Evolutionary conservation across 1,140 invertebrate genomes (phyloP).

Genomic region (Tigriopus japonicus): DNA sequence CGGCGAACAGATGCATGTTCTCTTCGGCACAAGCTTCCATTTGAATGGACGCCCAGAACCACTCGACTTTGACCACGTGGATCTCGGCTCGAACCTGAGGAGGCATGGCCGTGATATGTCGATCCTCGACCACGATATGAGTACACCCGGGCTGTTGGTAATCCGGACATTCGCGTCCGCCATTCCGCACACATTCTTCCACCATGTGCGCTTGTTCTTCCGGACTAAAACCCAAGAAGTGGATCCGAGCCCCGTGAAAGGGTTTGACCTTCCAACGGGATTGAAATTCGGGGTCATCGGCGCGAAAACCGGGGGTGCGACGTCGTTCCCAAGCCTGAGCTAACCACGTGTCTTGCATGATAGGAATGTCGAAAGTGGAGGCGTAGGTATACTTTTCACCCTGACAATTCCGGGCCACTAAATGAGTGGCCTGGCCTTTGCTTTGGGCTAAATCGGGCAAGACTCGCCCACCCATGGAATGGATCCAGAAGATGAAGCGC

Average conservation of each 20-base stretch:
- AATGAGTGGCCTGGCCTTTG: constrained; percentile 61
- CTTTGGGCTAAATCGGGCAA: constrained; percentile 49
- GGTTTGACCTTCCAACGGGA: constrained; percentile 48
- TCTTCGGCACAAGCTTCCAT: constrained; percentile 81
- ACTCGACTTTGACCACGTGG: constrained; percentile 67
- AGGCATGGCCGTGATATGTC: constrained; percentile 13
- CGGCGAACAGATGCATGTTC: constrained; percentile 54
- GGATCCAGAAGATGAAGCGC: constrained; percentile 59
- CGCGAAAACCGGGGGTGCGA: constrained; percentile 42
- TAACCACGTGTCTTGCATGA: constrained; percentile 73
- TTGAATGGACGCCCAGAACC: constrained; percentile 94
- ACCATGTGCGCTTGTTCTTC: constrained; percentile 78
- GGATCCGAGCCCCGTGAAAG: constrained; percentile 63
- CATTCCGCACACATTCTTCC: constrained; percentile 63
- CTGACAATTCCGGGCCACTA: constrained; percentile 63
- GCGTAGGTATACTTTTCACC: constrained; percentile 75
- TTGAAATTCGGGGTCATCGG: constrained; percentile 24
- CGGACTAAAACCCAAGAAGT: constrained; percentile 68
- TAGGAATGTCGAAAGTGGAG: constrained; percentile 62
- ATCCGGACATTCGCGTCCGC: constrained; percentile 44
- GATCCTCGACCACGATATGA: constrained; percentile 52
- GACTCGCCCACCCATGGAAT: constrained; percentile 84
- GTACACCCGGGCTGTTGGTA: constrained; percentile 37
- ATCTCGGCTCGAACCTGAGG: constrained; percentile 10
- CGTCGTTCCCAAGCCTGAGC: constrained; percentile 52